Evolutionary conservation across 2,888 invertebrate species (phyloP), one percentile per base, ranked within the genome.

Genomic region (Cheilosia vulpina): DNA sequence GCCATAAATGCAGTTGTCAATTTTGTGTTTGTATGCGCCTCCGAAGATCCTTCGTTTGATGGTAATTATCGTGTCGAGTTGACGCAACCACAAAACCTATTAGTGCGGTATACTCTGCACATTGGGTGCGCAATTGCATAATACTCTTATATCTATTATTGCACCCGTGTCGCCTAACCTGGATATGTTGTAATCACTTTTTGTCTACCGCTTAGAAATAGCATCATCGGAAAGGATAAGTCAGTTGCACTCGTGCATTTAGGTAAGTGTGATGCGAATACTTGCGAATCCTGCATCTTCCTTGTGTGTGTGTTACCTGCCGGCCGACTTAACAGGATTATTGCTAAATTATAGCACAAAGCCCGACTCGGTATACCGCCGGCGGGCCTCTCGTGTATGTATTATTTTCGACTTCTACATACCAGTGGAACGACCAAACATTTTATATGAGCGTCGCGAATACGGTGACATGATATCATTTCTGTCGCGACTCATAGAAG

Each of bases 61-160:
- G 62, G 55, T 80, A 75, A 80, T 75, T 80, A 75, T 62, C 68
- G 55, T 47, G 66, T 50, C 55, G 41, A 38, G 38, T 68, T 83
- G 79, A 83, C 73, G 83, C 83, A 79, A 83, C 83, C 83, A 53
- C 83, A 83, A 83, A 73, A 73, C 62, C 79, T 69, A 68, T 83
- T 68, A 79, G 82, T 72, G 76, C 13, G 21, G 55, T 60, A 9
- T 9, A 19, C 47, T 19, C 17, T 17, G 34, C 65, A 43, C 43
- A 66, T 58, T 19, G 55, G n/a, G 52, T 21, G 52, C 21, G 45
- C 27, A 19, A 19, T 47, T 19, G 27, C 69, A 13, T n/a, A n/a
- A n/a, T 65, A 58, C 43, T 27, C 21, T 47, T 21, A 5, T 9
- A 47, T 50, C 24, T 21, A 13, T 19, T 27, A 53, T 19, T 41